Evolutionary conservation across 2,113 vertebrate species (phyloP).

Genomic region (Anguilla japonica): DNA sequence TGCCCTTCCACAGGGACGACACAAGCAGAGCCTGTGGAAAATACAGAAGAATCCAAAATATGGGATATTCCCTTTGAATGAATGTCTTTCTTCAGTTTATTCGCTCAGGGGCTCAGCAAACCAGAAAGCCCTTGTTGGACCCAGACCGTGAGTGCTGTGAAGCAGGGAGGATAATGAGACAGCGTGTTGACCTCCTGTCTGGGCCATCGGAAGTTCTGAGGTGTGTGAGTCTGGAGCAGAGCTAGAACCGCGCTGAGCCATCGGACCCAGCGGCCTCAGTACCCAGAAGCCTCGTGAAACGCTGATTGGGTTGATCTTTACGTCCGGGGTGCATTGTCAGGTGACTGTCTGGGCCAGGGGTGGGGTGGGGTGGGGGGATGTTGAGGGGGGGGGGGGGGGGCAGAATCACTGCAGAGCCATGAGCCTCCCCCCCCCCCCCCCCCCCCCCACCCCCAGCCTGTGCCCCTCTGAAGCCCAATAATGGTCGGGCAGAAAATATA

Average conservation of each 20-base stretch:
- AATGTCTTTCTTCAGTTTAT: background rate
- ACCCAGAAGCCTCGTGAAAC: too few species aligned
- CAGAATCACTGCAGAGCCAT: too few species aligned
- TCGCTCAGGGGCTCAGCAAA: background rate
- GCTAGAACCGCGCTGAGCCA: conserved; percentile 20
- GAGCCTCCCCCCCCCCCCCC: too few species aligned
- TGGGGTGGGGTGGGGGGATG: background rate
- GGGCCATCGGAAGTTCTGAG: conserved; percentile 53
- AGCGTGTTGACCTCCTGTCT: conserved; percentile 8
- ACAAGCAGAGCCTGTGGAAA: background rate
- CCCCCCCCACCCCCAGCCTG: too few species aligned
- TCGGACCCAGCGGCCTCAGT: too few species aligned
- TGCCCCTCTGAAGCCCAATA: background rate
- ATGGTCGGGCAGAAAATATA: background rate
- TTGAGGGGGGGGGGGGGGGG: too few species aligned
- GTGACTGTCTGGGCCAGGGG: conserved; percentile 37
- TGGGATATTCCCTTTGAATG: background rate
- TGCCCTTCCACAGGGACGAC: too few species aligned
- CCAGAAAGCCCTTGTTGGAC: background rate
- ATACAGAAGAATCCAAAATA: background rate
- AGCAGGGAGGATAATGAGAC: background rate
- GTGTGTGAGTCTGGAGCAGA: conserved; percentile 39
- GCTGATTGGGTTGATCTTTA: too few species aligned
- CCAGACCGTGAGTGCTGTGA: background rate
- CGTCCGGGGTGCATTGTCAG: background rate